Percentiles rank a stretch among this genome's conserved stretches.
These are phyloP conservation scores for Platypus cylindrus DNA, from an alignment of 2,888 invertebrate species.

Conservation along the genomic window DNA sequence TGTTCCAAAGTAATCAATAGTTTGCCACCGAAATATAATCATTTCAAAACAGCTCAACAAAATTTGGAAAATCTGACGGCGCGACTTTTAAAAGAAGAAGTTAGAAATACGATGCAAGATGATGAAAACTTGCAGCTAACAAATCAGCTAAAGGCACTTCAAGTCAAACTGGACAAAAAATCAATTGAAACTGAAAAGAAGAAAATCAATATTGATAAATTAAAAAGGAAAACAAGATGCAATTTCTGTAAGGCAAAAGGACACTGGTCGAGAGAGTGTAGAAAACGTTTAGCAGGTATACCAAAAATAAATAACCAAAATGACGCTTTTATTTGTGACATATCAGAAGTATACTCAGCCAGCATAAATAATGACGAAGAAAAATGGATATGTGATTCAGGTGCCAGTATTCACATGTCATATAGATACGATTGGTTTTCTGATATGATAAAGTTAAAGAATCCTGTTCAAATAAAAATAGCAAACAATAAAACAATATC, in stretches of 20 bases:
- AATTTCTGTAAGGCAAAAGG: conserved; percentile 14
- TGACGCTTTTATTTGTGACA: conserved; percentile 11
- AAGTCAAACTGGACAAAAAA: conserved; percentile 5
- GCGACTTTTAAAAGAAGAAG: conserved; percentile 14
- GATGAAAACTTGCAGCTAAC: conserved; percentile 10
- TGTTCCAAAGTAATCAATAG: conserved; percentile 13
- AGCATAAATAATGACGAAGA: conserved; percentile 7
- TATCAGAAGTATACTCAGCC: conserved; percentile 7
- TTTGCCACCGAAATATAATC: conserved; percentile 10
- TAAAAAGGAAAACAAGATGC: conserved; percentile 12
- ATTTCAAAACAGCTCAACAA: conserved; percentile 8
- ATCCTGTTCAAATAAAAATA: conserved; percentile 4
- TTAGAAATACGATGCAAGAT: conserved; percentile 9
- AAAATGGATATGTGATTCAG: conserved; percentile 20
- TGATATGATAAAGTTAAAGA: neutral
- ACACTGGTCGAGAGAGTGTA: conserved; percentile 16
- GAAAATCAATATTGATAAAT: too few species aligned
- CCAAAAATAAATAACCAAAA: conserved; percentile 5
- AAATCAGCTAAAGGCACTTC: conserved; percentile 9
- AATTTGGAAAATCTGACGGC: conserved; percentile 14
- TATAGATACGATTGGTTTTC: conserved; percentile 14
- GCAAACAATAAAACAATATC: conserved; percentile 5
- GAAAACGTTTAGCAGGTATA: conserved; percentile 11
- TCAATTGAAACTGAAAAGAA: conserved; percentile 3
- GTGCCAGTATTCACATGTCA: conserved; percentile 19